A percentile compares a stretch with the other conserved stretches of the same genome.
These are phyloP conservation scores for Drosophila paucipuncta DNA, from an alignment of 2,888 invertebrate species.

Conservation along the genomic window DNA sequence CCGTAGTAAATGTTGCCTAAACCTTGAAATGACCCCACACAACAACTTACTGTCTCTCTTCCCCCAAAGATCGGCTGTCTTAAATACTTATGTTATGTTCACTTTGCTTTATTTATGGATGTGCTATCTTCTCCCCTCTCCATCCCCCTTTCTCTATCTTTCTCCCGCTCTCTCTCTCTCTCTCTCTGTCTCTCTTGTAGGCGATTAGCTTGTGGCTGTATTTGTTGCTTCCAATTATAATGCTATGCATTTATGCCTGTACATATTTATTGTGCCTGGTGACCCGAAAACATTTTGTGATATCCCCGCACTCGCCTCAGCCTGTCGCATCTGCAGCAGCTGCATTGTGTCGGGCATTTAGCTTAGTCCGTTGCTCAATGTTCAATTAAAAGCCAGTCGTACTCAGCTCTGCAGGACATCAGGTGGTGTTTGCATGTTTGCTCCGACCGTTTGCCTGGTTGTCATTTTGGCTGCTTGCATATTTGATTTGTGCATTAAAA, in stretches of 20 bases:
- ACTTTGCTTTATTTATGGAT: not conserved
- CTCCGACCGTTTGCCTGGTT: slow-evolving; percentile 37
- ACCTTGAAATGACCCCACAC: not conserved
- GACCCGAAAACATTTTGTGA: slow-evolving; percentile 32
- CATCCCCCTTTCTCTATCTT: no score
- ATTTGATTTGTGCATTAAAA: slow-evolving; percentile 80
- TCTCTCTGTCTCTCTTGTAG: not conserved
- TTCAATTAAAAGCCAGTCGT: slow-evolving; percentile 70
- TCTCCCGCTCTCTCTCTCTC: not conserved
- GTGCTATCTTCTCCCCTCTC: not conserved
- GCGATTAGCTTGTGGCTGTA: not conserved
- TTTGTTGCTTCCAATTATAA: slow-evolving; percentile 63
- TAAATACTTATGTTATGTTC: not conserved
- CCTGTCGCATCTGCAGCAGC: not conserved
- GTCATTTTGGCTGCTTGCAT: slow-evolving; percentile 72
- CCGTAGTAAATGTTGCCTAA: not conserved
- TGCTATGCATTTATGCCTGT: slow-evolving; percentile 69
- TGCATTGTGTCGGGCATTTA: slow-evolving; percentile 35
- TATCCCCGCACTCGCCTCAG: not conserved
- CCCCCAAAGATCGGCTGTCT: not conserved
- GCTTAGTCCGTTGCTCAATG: slow-evolving; percentile 51
- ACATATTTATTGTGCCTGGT: slow-evolving; percentile 66
- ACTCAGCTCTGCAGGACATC: slow-evolving; percentile 58
- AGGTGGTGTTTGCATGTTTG: slow-evolving; percentile 52
- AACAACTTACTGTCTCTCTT: not conserved